Percentiles rank a stretch among this genome's conserved stretches.
Evolutionary conservation across 92 coral and sea anemone species (phyloP).

Genomic region (Porites rus): DNA sequence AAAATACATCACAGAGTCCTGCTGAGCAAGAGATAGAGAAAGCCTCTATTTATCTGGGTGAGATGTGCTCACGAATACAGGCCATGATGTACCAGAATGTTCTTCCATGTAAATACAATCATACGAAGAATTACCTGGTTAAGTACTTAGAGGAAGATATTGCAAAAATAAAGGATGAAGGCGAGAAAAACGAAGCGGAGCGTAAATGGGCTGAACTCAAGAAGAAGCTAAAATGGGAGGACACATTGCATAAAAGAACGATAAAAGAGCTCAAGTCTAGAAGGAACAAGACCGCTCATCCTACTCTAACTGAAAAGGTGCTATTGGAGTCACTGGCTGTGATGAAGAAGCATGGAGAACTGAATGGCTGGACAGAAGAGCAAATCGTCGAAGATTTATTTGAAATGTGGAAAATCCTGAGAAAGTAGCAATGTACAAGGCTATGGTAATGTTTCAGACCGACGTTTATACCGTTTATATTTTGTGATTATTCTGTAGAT

Average conservation of each 20-base stretch:
- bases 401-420: slow-evolving; percentile 10
- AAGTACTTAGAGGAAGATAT: slow-evolving; percentile 41
- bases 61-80: slow-evolving; percentile 18
- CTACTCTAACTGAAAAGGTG: background rate
- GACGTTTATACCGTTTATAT: too few relatives aligned
- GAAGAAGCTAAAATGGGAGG: slow-evolving; percentile 35
- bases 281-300: slow-evolving; percentile 36
- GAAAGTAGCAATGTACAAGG: background rate
- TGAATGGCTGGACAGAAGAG: too few relatives aligned
- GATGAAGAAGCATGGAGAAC: too few relatives aligned
- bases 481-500: too few relatives aligned
- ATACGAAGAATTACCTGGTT: slow-evolving; percentile 47
- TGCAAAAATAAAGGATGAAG: slow-evolving; percentile 25
- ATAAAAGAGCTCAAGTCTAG: slow-evolving; percentile 56
- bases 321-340: too few relatives aligned
- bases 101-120: slow-evolving; percentile 17
- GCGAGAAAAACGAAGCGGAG: slow-evolving; percentile 19
- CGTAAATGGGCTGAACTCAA: slow-evolving; percentile 21
- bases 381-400: too few relatives aligned
- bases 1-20: too few relatives aligned
- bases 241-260: slow-evolving; percentile 14
- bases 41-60: too few relatives aligned
- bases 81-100: slow-evolving; percentile 39
- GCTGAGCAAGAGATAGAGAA: too few relatives aligned
- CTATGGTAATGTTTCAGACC: too few relatives aligned